These are phyloP conservation scores for Tragelaphus buxtoni DNA, from an alignment of 2,113 vertebrate genomes.

Conservation along the genomic window DNA sequence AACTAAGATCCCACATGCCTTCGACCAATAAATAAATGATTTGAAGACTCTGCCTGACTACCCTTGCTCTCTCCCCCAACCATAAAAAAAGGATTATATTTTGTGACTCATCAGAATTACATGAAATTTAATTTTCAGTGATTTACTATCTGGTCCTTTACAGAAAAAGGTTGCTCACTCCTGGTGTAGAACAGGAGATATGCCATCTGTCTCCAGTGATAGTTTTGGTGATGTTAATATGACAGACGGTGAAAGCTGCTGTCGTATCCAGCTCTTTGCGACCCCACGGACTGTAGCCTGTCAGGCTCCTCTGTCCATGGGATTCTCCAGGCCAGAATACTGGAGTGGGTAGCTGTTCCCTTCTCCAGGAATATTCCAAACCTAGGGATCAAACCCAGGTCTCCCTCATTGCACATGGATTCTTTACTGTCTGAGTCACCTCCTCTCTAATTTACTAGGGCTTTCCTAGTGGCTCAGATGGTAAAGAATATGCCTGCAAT, in stretches of 20 bases:
- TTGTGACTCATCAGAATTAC: not conserved
- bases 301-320: not conserved
- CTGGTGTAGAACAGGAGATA: not conserved
- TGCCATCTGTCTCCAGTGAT: not conserved
- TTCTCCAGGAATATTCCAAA: not conserved
- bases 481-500: not conserved
- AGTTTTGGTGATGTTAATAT: not conserved
- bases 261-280: not conserved
- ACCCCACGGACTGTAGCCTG: not conserved
- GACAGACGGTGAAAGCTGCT: not conserved
- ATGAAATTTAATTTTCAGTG: not conserved
- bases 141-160: not conserved
- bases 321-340: not conserved
- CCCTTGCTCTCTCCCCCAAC: not conserved
- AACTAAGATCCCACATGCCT: not conserved
- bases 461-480: not conserved
- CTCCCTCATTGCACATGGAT: not conserved
- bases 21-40: not conserved
- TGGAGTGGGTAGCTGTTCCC: not conserved
- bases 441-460: not conserved
- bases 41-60: not conserved
- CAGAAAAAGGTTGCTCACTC: not conserved
- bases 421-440: not conserved
- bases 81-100: not conserved
- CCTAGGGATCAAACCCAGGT: not conserved